Evolutionary conservation across 2,797 vertebrate genomes (phyloP), one percentile per base, ranked within the genome.

Genomic region (Neomorphus geoffroyi): DNA sequence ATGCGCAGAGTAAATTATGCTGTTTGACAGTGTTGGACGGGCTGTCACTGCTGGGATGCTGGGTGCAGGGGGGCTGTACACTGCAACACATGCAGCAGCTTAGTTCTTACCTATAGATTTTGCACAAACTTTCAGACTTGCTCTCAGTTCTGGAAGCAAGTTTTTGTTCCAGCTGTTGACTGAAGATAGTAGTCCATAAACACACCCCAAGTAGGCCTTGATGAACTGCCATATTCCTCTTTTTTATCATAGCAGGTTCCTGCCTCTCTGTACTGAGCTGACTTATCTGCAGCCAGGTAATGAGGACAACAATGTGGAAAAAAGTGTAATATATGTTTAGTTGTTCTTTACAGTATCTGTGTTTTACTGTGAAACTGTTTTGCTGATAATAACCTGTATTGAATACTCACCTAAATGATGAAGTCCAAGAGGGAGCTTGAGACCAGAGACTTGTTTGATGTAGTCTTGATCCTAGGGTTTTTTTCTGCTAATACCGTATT

Each of bases 11-110:
- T 43, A 66, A 77, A 26, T 24, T 4, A 33, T 7, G 6, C 1
- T 14, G 37, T 85, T 60, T 4, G 3, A 4, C 17, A 43, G 5
- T 33, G 32, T 24, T 1, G 5, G 11, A 12, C 2, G 0, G 11
- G 6, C 3, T 0, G 0, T 77, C 9, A 16, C 18, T 1, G 1
- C 2, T 1, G 2, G 4, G 13, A 3, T 82, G 54, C 24, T 64
- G 50, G 33, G 13, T 26, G 45, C 17, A 26, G 21, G 37, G 43
- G 18, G 41, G 6, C 53, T 53, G 8, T 33, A 10, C 33, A 45
- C 22, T 30, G 15, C 35, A 58, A 17, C 13, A 6, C 0, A 2
- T 10, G 2, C 6, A 60, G 18, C 11, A 39, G 1, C 58, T 91
- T 37, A 27, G 2, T 66, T 53, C 51, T 39, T 39, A 6, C 22